A percentile compares a stretch with the other conserved stretches of the same genome.
Evolutionary conservation across 2,113 vertebrate species (phyloP).

Genomic region (Ictidomys tridecemlineatus): DNA sequence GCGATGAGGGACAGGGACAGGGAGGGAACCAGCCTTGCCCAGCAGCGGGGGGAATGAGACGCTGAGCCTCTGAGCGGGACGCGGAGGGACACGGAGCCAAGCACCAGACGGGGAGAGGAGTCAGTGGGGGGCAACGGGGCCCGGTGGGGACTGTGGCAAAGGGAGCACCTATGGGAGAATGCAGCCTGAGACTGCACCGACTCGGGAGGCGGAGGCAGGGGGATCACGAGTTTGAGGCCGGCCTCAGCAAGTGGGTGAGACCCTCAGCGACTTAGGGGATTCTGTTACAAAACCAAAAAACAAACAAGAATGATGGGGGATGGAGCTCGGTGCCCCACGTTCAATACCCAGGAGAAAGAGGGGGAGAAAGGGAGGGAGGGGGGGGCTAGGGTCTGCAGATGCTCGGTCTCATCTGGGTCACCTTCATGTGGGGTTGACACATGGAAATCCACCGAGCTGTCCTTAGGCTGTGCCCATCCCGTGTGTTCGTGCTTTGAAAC

Average conservation of each 20-base stretch:
- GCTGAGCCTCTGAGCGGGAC: accelerated
- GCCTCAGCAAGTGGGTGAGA: no score
- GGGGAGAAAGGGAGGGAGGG: no score
- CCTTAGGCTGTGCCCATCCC: neutral
- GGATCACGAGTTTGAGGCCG: no score
- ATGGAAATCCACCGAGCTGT: no score
- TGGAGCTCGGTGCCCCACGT: no score
- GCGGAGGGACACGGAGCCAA: neutral
- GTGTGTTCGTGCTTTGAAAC: neutral
- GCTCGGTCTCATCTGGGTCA: neutral
- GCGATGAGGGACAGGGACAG: accelerated
- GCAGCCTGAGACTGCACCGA: no score
- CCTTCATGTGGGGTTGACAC: neutral
- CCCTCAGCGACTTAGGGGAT: no score
- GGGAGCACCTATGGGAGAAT: accelerated
- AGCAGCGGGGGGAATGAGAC: accelerated
- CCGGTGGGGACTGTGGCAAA: neutral
- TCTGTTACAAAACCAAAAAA: no score
- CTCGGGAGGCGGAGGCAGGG: no score
- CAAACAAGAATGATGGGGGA: no score
- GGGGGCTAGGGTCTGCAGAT: neutral
- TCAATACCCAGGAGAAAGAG: no score
- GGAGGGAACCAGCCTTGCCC: accelerated
- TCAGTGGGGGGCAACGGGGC: neutral
- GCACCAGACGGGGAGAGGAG: accelerated